Conservation (phyloP, 2,797 vertebrate species). For the Florisuga fusca region DNA sequence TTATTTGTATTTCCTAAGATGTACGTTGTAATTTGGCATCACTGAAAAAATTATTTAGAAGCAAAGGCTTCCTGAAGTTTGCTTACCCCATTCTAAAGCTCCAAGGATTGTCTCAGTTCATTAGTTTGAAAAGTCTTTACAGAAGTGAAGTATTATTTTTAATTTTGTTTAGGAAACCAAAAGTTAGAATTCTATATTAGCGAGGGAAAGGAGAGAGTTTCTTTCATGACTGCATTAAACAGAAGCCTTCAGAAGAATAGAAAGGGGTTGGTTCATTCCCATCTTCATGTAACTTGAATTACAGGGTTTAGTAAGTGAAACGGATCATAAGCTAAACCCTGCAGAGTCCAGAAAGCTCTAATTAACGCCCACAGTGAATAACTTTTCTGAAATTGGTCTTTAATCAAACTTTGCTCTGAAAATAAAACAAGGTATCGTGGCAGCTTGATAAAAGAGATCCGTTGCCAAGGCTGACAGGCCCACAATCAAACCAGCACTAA, state of each 20-base stretch:
- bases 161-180: constrained; percentile 9
- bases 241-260: constrained; percentile 36
- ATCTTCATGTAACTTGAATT: constrained; percentile 67
- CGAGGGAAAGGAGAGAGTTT: not conserved
- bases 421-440: constrained; percentile 65
- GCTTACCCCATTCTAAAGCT: not conserved
- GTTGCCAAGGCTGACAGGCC: constrained; percentile 61
- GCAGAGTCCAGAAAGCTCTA: constrained; percentile 66
- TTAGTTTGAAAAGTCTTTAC: not conserved
- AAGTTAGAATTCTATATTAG: constrained; percentile 10
- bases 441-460: constrained; percentile 73
- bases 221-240: constrained; percentile 40
- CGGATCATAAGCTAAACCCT: constrained; percentile 44
- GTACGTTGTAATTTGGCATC: not conserved
- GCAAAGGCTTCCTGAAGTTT: not conserved
- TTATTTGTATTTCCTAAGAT: not conserved
- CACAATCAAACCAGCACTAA: constrained; percentile 65
- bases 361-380: constrained; percentile 69
- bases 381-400: constrained; percentile 69
- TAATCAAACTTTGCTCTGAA: constrained; percentile 71
- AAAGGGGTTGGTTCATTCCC: constrained; percentile 35
- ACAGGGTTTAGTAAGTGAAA: constrained; percentile 65
- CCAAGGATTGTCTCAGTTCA: not conserved
- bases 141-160: not conserved
- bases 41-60: not conserved